Percentiles rank a stretch among this genome's conserved stretches.
Evolutionary conservation across 2,113 vertebrate species (phyloP).

Genomic region (Syngnathus scovelli): DNA sequence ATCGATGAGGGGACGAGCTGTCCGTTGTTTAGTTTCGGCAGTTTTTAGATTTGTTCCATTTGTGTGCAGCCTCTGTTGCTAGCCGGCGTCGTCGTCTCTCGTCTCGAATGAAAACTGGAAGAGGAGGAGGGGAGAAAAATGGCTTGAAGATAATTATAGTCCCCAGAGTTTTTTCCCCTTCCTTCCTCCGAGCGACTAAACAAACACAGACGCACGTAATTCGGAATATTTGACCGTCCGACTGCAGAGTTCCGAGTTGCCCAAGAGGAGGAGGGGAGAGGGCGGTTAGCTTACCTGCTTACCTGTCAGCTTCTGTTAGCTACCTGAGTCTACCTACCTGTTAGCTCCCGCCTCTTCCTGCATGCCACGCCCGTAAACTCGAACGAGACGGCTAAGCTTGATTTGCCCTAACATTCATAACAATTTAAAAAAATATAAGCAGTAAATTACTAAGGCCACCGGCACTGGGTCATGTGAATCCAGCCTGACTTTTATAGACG

Average conservation of each 20-base stretch:
- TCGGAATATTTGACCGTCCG: background rate
- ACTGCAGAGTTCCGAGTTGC: background rate
- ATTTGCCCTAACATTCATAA: background rate
- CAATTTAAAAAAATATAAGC: background rate
- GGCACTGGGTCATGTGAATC: background rate
- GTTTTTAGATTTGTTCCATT: background rate
- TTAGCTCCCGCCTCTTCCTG: background rate
- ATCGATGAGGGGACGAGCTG: background rate
- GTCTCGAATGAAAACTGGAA: background rate
- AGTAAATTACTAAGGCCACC: background rate
- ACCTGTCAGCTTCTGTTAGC: background rate
- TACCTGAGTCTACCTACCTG: constrained; percentile 34
- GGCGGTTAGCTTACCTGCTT: background rate
- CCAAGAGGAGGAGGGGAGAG: background rate
- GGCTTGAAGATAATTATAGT: constrained; percentile 54
- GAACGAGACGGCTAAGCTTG: constrained; percentile 36
- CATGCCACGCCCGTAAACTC: constrained; percentile 56
- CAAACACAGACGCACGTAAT: constrained; percentile 25
- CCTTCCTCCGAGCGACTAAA: constrained; percentile 39
- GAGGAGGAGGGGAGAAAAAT: background rate
- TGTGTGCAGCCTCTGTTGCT: constrained; percentile 2
- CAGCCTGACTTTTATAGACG: background rate
- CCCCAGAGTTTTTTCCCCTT: constrained; percentile 38
- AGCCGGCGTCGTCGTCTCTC: background rate
- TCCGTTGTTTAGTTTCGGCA: no score